Evolutionary conservation across 2,797 vertebrate species (phyloP), one percentile per base, ranked within the genome.

Genomic region (Borostomias antarcticus): DNA sequence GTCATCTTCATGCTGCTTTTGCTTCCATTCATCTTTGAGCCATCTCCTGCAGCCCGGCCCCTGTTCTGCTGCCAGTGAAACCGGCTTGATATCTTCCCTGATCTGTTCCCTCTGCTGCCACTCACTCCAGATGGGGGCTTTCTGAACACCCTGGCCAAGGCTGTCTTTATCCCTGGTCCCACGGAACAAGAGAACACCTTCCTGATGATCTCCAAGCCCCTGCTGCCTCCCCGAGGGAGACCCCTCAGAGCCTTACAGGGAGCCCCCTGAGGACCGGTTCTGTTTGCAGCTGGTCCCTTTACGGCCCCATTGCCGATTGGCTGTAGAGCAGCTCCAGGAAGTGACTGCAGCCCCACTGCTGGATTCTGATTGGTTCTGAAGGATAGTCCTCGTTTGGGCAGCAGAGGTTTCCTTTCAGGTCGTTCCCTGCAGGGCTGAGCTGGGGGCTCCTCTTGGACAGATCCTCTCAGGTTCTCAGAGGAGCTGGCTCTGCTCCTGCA

Each of bases 111-210:
- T 82, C 86, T 84, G 56, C 74, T 75, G 75, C 79, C 73, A 59
- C 62, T 19, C 64, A 73, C n/a, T 66, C 73, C 81, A 26, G 84
- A 62, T 5, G 86, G 78, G 58, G 85, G 77, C 71, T 93, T 95
- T 72, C 87, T 86, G 78, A 91, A 92, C 33, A 92, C 75, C 74
- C 79, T 89, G 53, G 85, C 86, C 23, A 92, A 61, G n/a, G 82
- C 89, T 1, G 74, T 86, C 77, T 89, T 93, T 63, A 92, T 78
- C 28, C 81, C 83, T 23, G 86, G 82, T 3, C 86, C 82, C 17
- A 90, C 85, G 13, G 88, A 91, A 37, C 9, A 79, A 57, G 82
- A 82, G 56, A 89, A 75, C 2, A 81, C 74, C 61, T 85, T 89
- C 45, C 61, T 76, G 37, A 84, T 77, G 25, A 57, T 71, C 65